Evolutionary conservation across 92 coral and sea anemone species (phyloP).

Genomic region (Bergia sp.): DNA sequence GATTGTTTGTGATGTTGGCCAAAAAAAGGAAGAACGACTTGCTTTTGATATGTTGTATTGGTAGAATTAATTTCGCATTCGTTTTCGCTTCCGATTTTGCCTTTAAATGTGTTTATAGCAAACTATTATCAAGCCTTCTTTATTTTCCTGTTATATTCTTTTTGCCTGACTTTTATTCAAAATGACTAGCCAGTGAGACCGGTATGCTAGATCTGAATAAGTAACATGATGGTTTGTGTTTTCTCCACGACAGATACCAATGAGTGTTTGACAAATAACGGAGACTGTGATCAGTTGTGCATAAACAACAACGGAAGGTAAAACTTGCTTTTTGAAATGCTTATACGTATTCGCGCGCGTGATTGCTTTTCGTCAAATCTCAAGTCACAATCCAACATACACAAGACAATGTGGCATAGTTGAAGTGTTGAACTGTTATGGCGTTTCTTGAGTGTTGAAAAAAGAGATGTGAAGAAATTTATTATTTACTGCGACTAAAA

Average conservation of each 20-base stretch:
- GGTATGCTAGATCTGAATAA: not conserved
- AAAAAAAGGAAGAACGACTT: too few relatives aligned
- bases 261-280: conserved; percentile 74
- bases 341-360: too few relatives aligned
- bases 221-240: not conserved
- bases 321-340: not conserved
- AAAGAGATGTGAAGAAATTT: not conserved
- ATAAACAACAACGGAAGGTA: conserved; percentile 94
- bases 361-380: too few relatives aligned
- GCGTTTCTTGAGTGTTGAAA: not conserved
- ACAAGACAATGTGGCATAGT: too few relatives aligned
- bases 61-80: too few relatives aligned
- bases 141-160: not conserved
- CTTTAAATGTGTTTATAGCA: too few relatives aligned
- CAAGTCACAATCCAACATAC: not conserved
- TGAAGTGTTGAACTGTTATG: too few relatives aligned
- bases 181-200: not conserved
- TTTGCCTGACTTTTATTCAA: not conserved
- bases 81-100: too few relatives aligned
- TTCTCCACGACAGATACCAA: conserved; percentile 62
- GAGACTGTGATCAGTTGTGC: conserved; percentile 83
- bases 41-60: too few relatives aligned
- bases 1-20: too few relatives aligned
- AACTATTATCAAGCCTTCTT: too few relatives aligned
- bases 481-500: not conserved